A percentile compares a stretch with the other conserved stretches of the same genome.
Evolutionary conservation across 2,888 invertebrate species (phyloP).

Genomic region (Pecten maximus): DNA sequence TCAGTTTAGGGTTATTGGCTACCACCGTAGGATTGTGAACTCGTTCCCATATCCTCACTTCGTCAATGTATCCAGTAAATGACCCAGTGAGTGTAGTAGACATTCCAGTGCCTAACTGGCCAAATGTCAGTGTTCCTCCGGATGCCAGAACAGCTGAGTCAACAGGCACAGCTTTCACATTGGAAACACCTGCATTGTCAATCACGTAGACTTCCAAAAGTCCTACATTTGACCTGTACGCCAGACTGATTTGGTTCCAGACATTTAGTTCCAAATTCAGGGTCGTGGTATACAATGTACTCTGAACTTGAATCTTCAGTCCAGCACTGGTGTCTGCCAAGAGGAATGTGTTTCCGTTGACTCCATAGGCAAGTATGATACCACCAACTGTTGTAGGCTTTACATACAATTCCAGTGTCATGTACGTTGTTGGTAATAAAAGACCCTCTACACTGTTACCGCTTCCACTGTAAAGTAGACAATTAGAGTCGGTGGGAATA

Average conservation of each 20-base stretch:
- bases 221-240: conserved; percentile 57
- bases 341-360: conserved; percentile 52
- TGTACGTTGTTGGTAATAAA: conserved; percentile 57
- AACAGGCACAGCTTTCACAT: conserved; percentile 62
- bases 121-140: conserved; percentile 66
- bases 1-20: conserved; percentile 61
- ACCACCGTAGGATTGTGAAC: conserved; percentile 69
- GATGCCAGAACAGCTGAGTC: conserved; percentile 55
- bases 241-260: conserved; percentile 70
- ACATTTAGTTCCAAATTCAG: conserved; percentile 56
- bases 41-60: conserved; percentile 69
- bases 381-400: conserved; percentile 62
- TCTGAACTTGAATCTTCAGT: conserved; percentile 54
- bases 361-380: conserved; percentile 62
- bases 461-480: conserved; percentile 59
- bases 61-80: conserved; percentile 69
- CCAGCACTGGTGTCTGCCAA: conserved; percentile 55
- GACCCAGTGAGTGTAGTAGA: conserved; percentile 55
- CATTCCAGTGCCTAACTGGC: conserved; percentile 61
- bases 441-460: conserved; percentile 59
- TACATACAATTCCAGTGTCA: conserved; percentile 70
- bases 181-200: conserved; percentile 54
- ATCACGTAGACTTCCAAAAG: conserved; percentile 66
- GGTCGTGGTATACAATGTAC: conserved; percentile 50
- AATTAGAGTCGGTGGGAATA: conserved; percentile 58